Evolutionary conservation across 53 echinoderm and acorn worm genomes (phyloP).

Genomic region (Astropecten irregularis): DNA sequence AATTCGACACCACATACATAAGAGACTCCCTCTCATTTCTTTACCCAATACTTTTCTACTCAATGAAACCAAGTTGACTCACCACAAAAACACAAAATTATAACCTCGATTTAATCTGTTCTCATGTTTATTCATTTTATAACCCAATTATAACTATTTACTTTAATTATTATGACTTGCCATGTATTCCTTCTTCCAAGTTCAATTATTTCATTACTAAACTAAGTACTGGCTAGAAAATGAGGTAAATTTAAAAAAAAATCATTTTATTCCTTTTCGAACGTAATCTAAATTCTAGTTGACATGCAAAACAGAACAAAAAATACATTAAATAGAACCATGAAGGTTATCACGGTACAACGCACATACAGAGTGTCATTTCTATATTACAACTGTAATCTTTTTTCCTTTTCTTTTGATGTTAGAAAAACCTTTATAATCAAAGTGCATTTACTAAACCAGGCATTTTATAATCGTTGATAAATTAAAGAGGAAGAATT

Average conservation of each 20-base stretch:
- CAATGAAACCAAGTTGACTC: too few relatives aligned
- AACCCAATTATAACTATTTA: too few relatives aligned
- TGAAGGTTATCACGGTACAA: not conserved
- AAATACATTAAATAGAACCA: not conserved
- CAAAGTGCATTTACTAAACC: not conserved
- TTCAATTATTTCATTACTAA: too few relatives aligned
- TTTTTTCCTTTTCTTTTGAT: not conserved
- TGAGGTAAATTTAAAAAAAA: constrained; percentile 33
- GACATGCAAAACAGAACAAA: not conserved
- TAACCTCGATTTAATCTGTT: too few relatives aligned
- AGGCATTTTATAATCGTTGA: not conserved
- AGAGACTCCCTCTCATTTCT: too few relatives aligned
- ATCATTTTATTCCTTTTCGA: not conserved
- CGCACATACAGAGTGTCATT: too few relatives aligned
- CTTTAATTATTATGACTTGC: too few relatives aligned
- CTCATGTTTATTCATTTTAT: too few relatives aligned
- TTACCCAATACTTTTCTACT: too few relatives aligned
- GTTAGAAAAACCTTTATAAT: not conserved
- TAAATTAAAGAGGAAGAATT: not conserved
- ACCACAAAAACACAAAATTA: too few relatives aligned
- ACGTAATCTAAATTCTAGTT: not conserved
- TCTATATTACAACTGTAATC: not conserved
- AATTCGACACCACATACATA: too few relatives aligned
- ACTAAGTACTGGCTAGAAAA: constrained; percentile 49
- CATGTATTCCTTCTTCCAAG: too few relatives aligned